Conservation (phyloP, 2,797 vertebrate genomes). For the Lemur catta region DNA sequence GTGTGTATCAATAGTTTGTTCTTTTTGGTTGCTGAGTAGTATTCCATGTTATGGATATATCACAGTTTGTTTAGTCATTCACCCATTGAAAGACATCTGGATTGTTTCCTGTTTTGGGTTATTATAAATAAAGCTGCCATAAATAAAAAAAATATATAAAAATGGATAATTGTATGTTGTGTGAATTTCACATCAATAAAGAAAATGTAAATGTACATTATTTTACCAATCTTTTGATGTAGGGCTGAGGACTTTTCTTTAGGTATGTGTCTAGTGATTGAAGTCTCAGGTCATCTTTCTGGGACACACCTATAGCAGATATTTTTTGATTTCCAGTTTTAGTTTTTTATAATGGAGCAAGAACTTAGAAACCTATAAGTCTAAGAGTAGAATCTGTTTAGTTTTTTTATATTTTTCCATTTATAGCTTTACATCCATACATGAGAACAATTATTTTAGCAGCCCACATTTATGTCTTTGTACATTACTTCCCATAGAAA, state of each 20-base stretch:
- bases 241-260: not conserved
- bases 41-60: not conserved
- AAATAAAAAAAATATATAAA: not conserved
- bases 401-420: not conserved
- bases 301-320: not conserved
- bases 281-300: not conserved
- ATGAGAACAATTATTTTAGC: not conserved
- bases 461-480: not conserved
- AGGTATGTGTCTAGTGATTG: not conserved
- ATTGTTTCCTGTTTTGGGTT: not conserved
- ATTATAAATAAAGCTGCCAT: not conserved
- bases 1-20: not conserved
- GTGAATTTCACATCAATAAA: not conserved
- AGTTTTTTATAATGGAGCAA: not conserved
- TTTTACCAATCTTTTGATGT: not conserved
- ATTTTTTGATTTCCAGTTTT: not conserved
- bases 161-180: not conserved
- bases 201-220: not conserved
- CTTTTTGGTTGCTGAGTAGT: not conserved
- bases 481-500: slow-evolving; percentile 23
- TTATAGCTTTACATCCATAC: not conserved
- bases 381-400: not conserved
- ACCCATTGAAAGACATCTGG: not conserved
- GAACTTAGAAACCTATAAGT: not conserved
- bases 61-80: not conserved